These are phyloP conservation scores for Acrobasis repandana DNA, from an alignment of 2,888 invertebrate genomes.

Conservation along the genomic window DNA sequence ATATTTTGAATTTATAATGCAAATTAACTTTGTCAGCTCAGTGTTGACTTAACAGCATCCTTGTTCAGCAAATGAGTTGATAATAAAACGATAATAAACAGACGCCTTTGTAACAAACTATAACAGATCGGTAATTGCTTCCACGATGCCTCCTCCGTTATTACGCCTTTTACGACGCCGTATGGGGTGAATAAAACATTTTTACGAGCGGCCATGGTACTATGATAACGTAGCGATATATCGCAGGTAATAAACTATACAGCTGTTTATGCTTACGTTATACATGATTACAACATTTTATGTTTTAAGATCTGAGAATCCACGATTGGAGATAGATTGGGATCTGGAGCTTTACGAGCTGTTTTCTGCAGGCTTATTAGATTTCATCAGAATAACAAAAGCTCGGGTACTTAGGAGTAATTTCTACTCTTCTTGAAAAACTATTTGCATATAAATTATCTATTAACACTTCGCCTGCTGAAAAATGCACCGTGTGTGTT, in stretches of 20 bases:
- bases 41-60: conserved; percentile 70
- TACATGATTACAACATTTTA: conserved; percentile 18
- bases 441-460: too few species aligned
- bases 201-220: conserved; percentile 81
- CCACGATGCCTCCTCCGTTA: conserved; percentile 82
- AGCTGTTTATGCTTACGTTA: conserved; percentile 9
- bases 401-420: too few species aligned
- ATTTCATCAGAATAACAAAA: too few species aligned
- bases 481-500: too few species aligned
- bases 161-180: conserved; percentile 83
- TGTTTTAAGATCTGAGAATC: conserved; percentile 7
- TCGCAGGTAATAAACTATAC: conserved; percentile 54
- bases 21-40: conserved; percentile 42
- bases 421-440: too few species aligned
- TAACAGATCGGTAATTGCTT: conserved; percentile 83
- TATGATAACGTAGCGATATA: conserved; percentile 56
- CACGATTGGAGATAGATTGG: neutral
- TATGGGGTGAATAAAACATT: conserved; percentile 83
- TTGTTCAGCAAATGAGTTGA: conserved; percentile 79
- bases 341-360: neutral
- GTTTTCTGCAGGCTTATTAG: neutral
- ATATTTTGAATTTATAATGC: too few species aligned
- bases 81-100: conserved; percentile 82
- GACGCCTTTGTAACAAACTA: conserved; percentile 83
- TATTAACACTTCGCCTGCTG: too few species aligned